Percentiles rank a stretch among this genome's conserved stretches.
phyloP scores from a whole-genome alignment of 2,797 vertebrate genomes.

The Botia almorhae region DNA sequence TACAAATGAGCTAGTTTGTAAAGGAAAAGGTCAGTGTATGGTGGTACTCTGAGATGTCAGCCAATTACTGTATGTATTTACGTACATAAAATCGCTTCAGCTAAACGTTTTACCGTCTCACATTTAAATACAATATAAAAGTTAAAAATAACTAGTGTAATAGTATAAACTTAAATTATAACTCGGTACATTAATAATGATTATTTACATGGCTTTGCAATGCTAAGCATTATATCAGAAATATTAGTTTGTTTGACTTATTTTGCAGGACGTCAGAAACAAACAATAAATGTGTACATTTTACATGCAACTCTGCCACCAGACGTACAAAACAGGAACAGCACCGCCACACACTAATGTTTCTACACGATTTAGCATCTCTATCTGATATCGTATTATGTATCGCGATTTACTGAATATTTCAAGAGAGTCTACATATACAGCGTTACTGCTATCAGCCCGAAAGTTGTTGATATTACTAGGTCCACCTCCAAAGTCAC shows the following conservation, averaged over 20 bases:
- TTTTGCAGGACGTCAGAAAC: neutral
- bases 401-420: neutral
- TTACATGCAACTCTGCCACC: slow-evolving; percentile 25
- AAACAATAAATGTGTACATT: neutral
- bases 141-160: no score
- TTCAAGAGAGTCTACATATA: neutral
- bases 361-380: neutral
- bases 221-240: neutral
- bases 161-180: no score
- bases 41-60: no score
- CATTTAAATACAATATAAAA: no score
- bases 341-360: neutral
- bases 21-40: no score
- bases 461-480: neutral
- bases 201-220: no score
- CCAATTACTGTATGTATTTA: no score
- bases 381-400: neutral
- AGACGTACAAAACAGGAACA: slow-evolving; percentile 20
- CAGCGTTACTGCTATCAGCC: neutral
- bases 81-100: no score
- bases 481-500: slow-evolving; percentile 53
- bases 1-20: slow-evolving; percentile 12
- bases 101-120: no score
- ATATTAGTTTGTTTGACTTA: neutral
- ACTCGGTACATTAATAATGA: no score